These are phyloP conservation scores for Athrips mouffetella DNA, from an alignment of 2,888 invertebrate species.

Conservation along the genomic window DNA sequence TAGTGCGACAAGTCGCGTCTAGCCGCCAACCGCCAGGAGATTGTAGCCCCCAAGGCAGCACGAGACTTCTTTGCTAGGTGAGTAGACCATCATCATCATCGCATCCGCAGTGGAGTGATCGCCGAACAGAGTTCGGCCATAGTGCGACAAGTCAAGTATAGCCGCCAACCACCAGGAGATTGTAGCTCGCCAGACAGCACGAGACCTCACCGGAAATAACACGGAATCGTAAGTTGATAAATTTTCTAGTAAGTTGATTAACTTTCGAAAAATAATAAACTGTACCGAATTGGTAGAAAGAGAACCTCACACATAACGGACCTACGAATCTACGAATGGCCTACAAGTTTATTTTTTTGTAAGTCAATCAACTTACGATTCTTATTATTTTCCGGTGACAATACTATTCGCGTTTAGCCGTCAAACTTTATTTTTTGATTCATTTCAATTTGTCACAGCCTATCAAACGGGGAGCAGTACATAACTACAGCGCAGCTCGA, in stretches of 20 bases:
- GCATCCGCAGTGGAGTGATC: slow-evolving; percentile 47
- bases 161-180: slow-evolving; percentile 92
- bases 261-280: no score
- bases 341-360: no score
- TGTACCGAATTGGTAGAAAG: no score
- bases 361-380: no score
- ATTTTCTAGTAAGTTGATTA: no score
- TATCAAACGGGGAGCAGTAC: slow-evolving; percentile 91
- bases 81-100: neutral
- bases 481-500: slow-evolving; percentile 91
- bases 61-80: slow-evolving; percentile 91
- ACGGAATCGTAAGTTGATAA: no score
- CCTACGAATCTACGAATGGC: no score
- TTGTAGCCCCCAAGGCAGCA: slow-evolving; percentile 93
- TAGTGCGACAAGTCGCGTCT: slow-evolving; percentile 83
- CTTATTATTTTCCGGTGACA: no score
- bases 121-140: slow-evolving; percentile 71
- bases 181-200: slow-evolving; percentile 91
- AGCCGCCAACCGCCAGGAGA: slow-evolving; percentile 90
- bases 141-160: slow-evolving; percentile 82
- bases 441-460: slow-evolving; percentile 58
- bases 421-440: no score
- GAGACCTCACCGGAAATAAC: no score
- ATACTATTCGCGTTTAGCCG: no score
- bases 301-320: no score